phyloP scores from a whole-genome alignment of 2,797 vertebrate genomes.

The Chelidonichthys spinosus region DNA sequence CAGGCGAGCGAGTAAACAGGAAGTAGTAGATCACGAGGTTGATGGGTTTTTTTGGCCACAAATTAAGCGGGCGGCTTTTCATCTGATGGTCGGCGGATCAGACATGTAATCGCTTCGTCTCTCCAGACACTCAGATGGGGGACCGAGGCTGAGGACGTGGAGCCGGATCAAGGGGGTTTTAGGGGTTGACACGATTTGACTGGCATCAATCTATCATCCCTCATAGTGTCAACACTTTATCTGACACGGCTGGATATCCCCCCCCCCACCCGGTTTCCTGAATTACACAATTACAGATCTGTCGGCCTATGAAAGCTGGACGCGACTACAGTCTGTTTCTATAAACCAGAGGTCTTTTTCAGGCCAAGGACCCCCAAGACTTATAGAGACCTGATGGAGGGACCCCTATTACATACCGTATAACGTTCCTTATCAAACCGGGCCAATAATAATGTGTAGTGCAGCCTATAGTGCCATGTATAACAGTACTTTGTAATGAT shows the following conservation, averaged over 20 bases:
- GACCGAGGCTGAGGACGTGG: conserved; percentile 25
- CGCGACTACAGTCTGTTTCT: conserved; percentile 11
- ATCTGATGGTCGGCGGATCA: conserved; percentile 51
- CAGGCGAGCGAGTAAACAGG: conserved; percentile 15
- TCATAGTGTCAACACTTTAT: conserved; percentile 42
- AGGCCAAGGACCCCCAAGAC: no score
- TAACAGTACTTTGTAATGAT: no score
- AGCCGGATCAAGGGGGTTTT: conserved; percentile 57
- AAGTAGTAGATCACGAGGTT: conserved; percentile 31
- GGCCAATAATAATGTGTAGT: no score
- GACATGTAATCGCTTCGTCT: conserved; percentile 56
- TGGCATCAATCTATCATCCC: conserved; percentile 59
- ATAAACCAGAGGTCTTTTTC: conserved; percentile 4
- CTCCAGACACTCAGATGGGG: conserved; percentile 33
- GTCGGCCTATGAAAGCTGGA: conserved; percentile 46
- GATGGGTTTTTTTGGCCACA: conserved; percentile 53
- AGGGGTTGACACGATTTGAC: conserved; percentile 49
- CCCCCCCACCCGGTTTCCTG: conserved; percentile 13
- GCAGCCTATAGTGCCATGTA: no score
- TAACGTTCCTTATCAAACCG: no score
- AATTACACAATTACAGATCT: conserved; percentile 60
- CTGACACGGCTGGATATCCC: conserved; percentile 45
- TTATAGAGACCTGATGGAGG: no score
- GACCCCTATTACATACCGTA: no score
- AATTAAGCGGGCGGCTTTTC: conserved; percentile 58